A percentile compares a stretch with the other conserved stretches of the same genome.
These are phyloP conservation scores for Polydrusus pterygomalis DNA, from an alignment of 2,888 invertebrate genomes.

Conservation along the genomic window DNA sequence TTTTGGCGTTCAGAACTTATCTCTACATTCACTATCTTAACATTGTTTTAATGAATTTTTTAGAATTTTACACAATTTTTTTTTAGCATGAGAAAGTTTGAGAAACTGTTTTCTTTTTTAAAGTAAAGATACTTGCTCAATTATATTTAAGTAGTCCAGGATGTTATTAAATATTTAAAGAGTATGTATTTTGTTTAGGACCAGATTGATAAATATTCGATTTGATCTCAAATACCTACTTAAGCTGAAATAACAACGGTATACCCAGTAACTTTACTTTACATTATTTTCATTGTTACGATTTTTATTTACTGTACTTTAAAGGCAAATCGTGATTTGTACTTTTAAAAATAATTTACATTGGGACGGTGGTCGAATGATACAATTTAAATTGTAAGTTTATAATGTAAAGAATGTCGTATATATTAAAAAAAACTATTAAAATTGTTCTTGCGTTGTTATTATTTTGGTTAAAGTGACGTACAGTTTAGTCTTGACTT, in stretches of 20 bases:
- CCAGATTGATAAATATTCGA: too few species aligned
- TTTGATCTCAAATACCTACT: too few species aligned
- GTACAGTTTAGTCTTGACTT: conserved; percentile 66
- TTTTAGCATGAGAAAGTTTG: too few species aligned
- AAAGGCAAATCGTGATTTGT: conserved; percentile 65
- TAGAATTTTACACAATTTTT: too few species aligned
- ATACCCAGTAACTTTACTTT: too few species aligned
- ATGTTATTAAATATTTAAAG: neutral
- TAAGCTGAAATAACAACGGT: neutral
- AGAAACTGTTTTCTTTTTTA: neutral
- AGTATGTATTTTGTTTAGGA: neutral
- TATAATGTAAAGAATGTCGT: conserved; percentile 70
- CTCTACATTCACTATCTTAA: too few species aligned
- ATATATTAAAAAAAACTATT: conserved; percentile 66
- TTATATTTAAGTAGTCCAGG: conserved; percentile 1
- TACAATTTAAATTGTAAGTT: conserved; percentile 69
- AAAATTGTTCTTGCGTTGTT: conserved; percentile 68
- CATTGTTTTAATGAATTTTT: too few species aligned
- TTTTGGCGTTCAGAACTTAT: too few species aligned
- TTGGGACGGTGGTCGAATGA: conserved; percentile 69
- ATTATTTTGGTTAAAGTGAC: conserved; percentile 67
- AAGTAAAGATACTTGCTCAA: conserved; percentile 8
- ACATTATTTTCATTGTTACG: conserved; percentile 7
- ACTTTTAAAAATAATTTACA: conserved; percentile 64
- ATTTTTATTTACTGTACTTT: conserved; percentile 41